Conservation (phyloP, 2,888 invertebrate species). For the Watsonalla cultraria region DNA sequence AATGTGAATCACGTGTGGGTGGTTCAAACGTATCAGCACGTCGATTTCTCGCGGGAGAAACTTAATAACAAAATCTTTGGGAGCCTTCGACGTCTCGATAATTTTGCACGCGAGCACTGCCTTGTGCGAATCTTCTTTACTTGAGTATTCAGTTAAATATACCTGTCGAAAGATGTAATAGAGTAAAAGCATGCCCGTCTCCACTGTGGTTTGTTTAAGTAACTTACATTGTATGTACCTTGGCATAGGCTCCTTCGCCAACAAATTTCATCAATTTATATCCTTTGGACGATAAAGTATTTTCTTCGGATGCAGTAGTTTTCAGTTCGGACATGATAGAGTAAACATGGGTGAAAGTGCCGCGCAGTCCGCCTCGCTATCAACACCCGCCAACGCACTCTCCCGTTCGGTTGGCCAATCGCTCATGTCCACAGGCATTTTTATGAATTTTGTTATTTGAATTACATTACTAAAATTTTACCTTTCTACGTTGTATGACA, state of each 20-base stretch:
- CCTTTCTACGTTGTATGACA: constrained; percentile 13
- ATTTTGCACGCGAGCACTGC: constrained; percentile 83
- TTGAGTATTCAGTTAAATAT: constrained; percentile 56
- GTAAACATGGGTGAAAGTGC: constrained; percentile 34
- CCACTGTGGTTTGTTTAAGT: background rate
- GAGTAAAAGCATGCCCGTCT: constrained; percentile 1
- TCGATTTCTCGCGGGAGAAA: constrained; percentile 91
- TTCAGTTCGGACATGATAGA: constrained; percentile 70
- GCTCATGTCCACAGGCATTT: constrained; percentile 49
- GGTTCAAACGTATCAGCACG: constrained; percentile 85
- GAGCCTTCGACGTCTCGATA: constrained; percentile 85
- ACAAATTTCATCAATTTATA: constrained; percentile 81
- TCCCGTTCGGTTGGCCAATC: constrained; percentile 29
- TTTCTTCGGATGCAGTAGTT: constrained; percentile 66
- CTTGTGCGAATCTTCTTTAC: constrained; percentile 47
- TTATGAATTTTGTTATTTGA: constrained; percentile 35
- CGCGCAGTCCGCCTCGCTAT: constrained; percentile 29
- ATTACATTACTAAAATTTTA: constrained; percentile 41
- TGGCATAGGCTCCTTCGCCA: constrained; percentile 90
- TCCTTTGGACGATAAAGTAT: constrained; percentile 72
- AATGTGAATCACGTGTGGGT: constrained; percentile 88
- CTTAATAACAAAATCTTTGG: constrained; percentile 87
- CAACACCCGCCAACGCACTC: constrained; percentile 26
- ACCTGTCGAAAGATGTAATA: constrained; percentile 40
- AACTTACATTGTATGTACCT: constrained; percentile 63